Percentiles rank a stretch among this genome's conserved stretches.
Evolutionary conservation across 1,140 invertebrate species (phyloP).

Genomic region (Galendromus occidentalis): DNA sequence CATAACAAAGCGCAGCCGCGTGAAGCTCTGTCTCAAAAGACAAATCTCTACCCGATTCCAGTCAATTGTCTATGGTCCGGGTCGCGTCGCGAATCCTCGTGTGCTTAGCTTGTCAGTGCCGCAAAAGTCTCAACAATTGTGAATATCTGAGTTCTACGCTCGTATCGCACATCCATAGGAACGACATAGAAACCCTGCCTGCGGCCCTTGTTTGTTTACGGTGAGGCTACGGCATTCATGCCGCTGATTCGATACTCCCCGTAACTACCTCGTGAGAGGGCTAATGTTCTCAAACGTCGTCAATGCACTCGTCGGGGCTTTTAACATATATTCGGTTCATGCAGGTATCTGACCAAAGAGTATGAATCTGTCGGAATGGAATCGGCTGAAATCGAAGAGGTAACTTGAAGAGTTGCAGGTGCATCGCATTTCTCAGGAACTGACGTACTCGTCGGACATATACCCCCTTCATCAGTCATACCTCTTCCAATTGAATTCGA

Average conservation of each 20-base stretch:
- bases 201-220: constrained; percentile 1
- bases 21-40: too few species aligned
- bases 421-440: too few species aligned
- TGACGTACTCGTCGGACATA: too few species aligned
- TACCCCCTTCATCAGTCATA: too few species aligned
- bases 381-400: not conserved
- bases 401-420: not conserved
- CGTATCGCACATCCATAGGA: not conserved
- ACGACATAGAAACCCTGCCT: not conserved
- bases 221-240: not conserved
- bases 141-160: not conserved
- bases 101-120: not conserved
- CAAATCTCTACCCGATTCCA: not conserved
- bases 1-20: too few species aligned
- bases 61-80: not conserved
- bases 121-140: constrained; percentile 7
- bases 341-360: not conserved
- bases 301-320: too few species aligned
- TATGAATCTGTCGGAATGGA: constrained; percentile 2
- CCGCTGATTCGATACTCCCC: not conserved
- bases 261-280: too few species aligned
- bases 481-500: too few species aligned
- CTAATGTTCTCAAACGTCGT: too few species aligned
- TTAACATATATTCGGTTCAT: not conserved
- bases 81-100: not conserved